Evolutionary conservation across 1,140 invertebrate genomes (phyloP), one percentile per base, ranked within the genome.

Genomic region (Eulimnadia texana): DNA sequence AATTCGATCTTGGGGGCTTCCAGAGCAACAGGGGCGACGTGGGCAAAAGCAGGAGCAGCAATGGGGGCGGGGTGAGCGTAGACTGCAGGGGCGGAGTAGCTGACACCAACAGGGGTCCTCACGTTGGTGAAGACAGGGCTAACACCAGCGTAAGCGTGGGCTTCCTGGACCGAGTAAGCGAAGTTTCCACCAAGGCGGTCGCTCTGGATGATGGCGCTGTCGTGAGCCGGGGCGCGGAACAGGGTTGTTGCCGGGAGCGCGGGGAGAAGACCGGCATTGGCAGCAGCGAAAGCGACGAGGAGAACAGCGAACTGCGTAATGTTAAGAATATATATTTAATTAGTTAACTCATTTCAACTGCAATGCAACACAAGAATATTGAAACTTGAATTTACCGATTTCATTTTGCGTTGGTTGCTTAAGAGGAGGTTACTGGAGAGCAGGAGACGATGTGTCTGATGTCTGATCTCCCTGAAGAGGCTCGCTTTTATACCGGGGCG

Each of bases 161-260:
- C 73, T 67, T 80, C 77, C 60, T 74, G 70, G 60, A 74, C 72
- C 63, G 72, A 74, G 71, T 79, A 80, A 28, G 78, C 76, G 68
- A 80, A 80, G 73, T 78, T 79, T 55, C 77, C 74, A 11, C 77
- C 77, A 23, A 79, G 65, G 6, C 77, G 68, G 66, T 79, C 74
- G 24, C 71, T 73, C 63, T 75, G 70, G 68, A 80, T 75, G 63
- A 77, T 70, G 56, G 78, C 78, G 53, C 72, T 75, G 70, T 80
- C 78, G 61, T 74, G 69, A 63, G 68, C 67, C 9, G 78, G 78
- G 6, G 74, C 72, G 29, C 78, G 70, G 47, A 75, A 67, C 11
- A 77, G 58, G 22, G 72, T 66, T 25, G 75, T 65, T 1, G 62
- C 68, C 25, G 55, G 60, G 50, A 64, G 16, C n/a, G n/a, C n/a